A percentile compares a stretch with the other conserved stretches of the same genome.
phyloP scores from a whole-genome alignment of 2,797 vertebrate genomes.

The Champsocephalus gunnari region DNA sequence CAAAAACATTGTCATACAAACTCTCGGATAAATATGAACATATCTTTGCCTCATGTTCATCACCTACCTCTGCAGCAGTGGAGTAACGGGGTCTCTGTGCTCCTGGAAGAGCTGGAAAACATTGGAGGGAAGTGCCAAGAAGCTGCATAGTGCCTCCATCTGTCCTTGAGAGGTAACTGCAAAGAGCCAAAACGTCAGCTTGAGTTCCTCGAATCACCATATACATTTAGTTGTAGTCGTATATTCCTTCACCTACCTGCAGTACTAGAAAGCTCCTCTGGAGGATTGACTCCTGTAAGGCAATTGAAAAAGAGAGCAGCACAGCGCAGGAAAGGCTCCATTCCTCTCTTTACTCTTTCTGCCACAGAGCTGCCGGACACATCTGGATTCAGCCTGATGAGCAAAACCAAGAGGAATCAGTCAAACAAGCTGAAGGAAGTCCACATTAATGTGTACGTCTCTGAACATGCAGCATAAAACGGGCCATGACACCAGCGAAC shows the following conservation, averaged over 20 bases:
- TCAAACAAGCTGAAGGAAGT: constrained; percentile 15
- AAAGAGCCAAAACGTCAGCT: constrained; percentile 47
- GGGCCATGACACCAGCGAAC: not conserved
- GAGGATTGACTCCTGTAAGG: constrained; percentile 93
- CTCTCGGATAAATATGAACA: not conserved
- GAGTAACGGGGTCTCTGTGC: constrained; percentile 87
- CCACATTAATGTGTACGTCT: not conserved
- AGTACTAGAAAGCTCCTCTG: constrained; percentile 88
- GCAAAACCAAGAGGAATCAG: constrained; percentile 15
- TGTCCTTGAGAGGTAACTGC: constrained; percentile 89
- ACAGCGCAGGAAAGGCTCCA: constrained; percentile 92
- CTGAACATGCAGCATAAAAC: constrained; percentile 2
- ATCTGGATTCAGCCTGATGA: constrained; percentile 81
- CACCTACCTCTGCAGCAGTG: constrained; percentile 90
- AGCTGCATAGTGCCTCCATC: constrained; percentile 92
- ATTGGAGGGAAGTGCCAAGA: constrained; percentile 93
- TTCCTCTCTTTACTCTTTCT: constrained; percentile 89
- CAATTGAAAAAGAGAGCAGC: constrained; percentile 95
- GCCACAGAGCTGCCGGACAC: constrained; percentile 88
- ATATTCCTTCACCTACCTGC: constrained; percentile 65
- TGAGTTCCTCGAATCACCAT: constrained; percentile 12
- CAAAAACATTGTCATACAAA: constrained; percentile 23
- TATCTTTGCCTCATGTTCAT: not conserved
- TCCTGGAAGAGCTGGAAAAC: constrained; percentile 96
- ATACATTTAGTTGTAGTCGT: not conserved